Evolutionary conservation across 1,140 invertebrate genomes (phyloP), one percentile per base, ranked within the genome.

Genomic region (Cydia strobilella): DNA sequence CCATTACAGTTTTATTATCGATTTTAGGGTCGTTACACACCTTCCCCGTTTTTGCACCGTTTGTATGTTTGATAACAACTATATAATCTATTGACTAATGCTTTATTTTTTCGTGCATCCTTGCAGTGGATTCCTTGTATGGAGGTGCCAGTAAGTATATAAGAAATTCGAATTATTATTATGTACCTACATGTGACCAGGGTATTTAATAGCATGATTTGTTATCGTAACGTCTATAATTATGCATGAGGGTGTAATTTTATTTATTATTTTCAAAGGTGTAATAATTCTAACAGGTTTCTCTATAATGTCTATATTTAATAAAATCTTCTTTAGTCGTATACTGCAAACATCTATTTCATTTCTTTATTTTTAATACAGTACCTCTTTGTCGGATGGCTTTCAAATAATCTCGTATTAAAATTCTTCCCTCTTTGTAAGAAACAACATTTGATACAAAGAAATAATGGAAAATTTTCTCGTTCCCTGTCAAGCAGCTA

Each of bases 91-190:
- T 51, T 69, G 42, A 88, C 84, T 91, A 91, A 91, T 88, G 48
- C 73, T 83, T 7, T 91, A 80, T 93, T 89, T 93, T 93, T 91
- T 91, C 90, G 87, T 91, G 87, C 88, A 82, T 80, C 59, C 83
- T 83, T 90, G 79, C 94, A 97, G 96, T 95, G 94, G 96, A 96
- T 94, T 96, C 95, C 85, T 94, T 96, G 93, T 96, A 96, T 96
- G 96, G 95, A 96, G 96, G 96, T 94, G 95, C 96, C 94, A 97
- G 96, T 97, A 96, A 97, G 96, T 97, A 91, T 85, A 81, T 18
- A n/a, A 69, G 65, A 69, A 39, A 39, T 7, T 69, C 65, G 31
- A 35, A 35, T 18, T 18, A 20, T 31, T 31, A 31, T 15, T n/a
- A 69, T 35, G n/a, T 9, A 69, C 0, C 31, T 69, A 39, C 15